Conservation (phyloP, 30 jellyfish, hydroid and myxozoan species). For the Turritopsis dohrnii region DNA sequence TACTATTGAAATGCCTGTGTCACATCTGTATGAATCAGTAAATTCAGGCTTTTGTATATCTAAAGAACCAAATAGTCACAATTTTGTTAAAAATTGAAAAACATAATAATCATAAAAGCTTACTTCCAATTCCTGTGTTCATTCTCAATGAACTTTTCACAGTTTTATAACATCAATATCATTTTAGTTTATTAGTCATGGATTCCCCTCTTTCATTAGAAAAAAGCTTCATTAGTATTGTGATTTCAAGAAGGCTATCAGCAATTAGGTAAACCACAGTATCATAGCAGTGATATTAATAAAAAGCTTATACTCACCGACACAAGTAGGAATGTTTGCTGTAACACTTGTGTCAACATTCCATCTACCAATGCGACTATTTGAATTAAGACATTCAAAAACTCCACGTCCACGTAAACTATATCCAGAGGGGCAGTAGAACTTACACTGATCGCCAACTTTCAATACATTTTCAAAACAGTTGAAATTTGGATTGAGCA, state of each 20-base stretch:
- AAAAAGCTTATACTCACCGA: slow-evolving; percentile 3
- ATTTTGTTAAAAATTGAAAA: not conserved
- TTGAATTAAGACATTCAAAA: slow-evolving; percentile 23
- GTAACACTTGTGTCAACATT: slow-evolving; percentile 17
- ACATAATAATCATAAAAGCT: no score
- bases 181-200: no score
- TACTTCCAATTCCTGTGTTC: no score
- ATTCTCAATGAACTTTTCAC: no score
- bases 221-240: no score
- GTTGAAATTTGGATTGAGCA: slow-evolving; percentile 32
- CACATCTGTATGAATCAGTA: slow-evolving; percentile 45
- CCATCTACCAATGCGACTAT: slow-evolving; percentile 23
- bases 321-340: slow-evolving; percentile 18
- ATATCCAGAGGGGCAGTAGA: slow-evolving; percentile 50
- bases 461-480: slow-evolving; percentile 43
- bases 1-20: slow-evolving; percentile 35
- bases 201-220: no score
- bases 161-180: no score
- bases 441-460: slow-evolving; percentile 56
- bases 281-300: no score
- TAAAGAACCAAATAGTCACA: not conserved
- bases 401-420: slow-evolving; percentile 46
- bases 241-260: no score
- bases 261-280: no score
- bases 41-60: slow-evolving; percentile 38